Evolutionary conservation across 2,888 invertebrate genomes (phyloP).

Genomic region (Zeuzera pyrina): DNA sequence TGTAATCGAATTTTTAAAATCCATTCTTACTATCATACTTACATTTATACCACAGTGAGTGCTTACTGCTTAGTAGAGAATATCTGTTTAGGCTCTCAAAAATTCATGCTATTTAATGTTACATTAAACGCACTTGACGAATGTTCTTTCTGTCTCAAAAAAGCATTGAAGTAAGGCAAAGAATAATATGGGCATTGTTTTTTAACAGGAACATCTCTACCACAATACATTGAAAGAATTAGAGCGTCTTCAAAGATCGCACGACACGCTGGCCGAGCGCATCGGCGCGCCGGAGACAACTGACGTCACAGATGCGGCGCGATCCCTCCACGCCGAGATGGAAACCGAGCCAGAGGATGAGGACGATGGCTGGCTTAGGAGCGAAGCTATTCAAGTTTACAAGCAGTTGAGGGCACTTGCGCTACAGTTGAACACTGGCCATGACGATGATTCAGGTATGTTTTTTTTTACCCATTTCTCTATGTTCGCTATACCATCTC

Average conservation of each 20-base stretch:
- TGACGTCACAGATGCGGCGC: constrained; percentile 56
- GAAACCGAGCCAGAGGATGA: constrained; percentile 79
- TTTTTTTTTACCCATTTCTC: no score
- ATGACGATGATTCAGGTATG: constrained; percentile 81
- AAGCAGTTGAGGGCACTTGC: constrained; percentile 82
- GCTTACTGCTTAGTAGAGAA: no score
- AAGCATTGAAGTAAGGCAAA: no score
- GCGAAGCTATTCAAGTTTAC: constrained; percentile 79
- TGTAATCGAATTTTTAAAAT: no score
- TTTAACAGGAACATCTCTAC: constrained; percentile 63
- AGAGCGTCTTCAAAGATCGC: constrained; percentile 80
- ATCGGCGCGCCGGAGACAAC: constrained; percentile 75
- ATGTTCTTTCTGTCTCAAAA: no score
- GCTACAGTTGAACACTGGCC: constrained; percentile 81
- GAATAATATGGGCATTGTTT: no score
- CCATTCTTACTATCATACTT: no score
- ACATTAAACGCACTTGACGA: no score
- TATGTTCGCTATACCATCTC: no score
- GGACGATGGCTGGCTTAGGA: constrained; percentile 74
- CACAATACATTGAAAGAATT: constrained; percentile 76
- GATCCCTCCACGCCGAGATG: constrained; percentile 93
- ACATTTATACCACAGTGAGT: no score
- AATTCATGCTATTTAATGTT: no score
- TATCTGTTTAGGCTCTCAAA: no score
- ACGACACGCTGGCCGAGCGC: constrained; percentile 79